Evolutionary conservation across 1,140 invertebrate species (phyloP), one percentile per base, ranked within the genome.

Genomic region (Leptestheria dahalacensis): DNA sequence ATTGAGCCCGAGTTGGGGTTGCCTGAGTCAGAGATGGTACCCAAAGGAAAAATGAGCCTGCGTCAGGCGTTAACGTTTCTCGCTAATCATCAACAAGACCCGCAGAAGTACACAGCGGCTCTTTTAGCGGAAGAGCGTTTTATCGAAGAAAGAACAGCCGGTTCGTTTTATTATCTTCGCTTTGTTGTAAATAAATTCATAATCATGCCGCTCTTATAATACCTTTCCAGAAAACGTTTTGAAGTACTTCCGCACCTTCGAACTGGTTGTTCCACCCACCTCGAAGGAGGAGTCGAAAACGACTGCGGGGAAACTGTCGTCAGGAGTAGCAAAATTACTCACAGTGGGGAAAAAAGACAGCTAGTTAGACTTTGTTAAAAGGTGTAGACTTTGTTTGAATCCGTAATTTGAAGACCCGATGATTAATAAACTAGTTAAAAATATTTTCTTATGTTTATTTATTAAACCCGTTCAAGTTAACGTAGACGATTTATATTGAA

Each of bases 81-180:
- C 25, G 69, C 71, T 0, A 71, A 80, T 26, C 74, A 87, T 69
- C 75, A 79, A 63, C 60, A 67, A 0, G 76, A 86, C 65, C 77
- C 82, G 0, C 66, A 71, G 47, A 72, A 72, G 48, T 75, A 79
- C 64, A 79, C 73, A 12, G 65, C 72, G 23, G 68, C 73, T 23
- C 73, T 71, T 67, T 82, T 88, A 68, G 79, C 85, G 0, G 65
- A 71, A 49, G 73, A 84, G 59, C 83, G 84, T 68, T 80, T 82
- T 67, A 61, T 88, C 29, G 77, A 80, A 60, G 69, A 73, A 65
- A 72, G 79, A 65, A 68, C 77, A 66, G 74, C 81, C 61, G 73
- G 79, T 75, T 72, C 72, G 41, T 1, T 51, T n/a, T 61, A 53
- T 29, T 59, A 26, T 1, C 20, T 1, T 15, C n/a, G 25, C 46